These are phyloP conservation scores for Sebastes fasciatus DNA, from an alignment of 2,113 vertebrate genomes.

Conservation along the genomic window DNA sequence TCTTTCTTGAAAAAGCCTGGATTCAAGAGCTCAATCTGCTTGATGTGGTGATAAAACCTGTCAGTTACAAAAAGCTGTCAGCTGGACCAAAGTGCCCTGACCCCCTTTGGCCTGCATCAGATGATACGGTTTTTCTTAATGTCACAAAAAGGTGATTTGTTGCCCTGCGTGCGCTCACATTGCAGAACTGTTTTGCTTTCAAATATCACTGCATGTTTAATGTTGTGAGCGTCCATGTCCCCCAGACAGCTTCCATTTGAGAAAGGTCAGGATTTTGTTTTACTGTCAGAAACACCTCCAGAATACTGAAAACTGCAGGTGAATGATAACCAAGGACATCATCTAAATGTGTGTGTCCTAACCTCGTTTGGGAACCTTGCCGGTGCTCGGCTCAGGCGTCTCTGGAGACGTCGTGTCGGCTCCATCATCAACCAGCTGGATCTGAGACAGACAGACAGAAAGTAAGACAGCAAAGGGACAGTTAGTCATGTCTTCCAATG, in stretches of 20 bases:
- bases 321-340: conserved; percentile 9
- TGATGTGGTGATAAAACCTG: not conserved
- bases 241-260: not conserved
- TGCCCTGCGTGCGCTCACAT: not conserved
- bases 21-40: not conserved
- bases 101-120: not conserved
- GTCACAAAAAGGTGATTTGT: not conserved
- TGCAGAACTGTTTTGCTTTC: not conserved
- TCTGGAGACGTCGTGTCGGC: conserved; percentile 96
- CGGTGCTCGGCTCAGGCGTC: conserved; percentile 89
- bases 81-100: not conserved
- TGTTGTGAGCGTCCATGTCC: not conserved
- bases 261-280: not conserved
- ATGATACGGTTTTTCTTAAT: not conserved
- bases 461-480: not conserved
- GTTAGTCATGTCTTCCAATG: not conserved
- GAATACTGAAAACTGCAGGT: not conserved
- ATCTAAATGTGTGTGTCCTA: conserved; percentile 17
- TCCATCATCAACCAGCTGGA: conserved; percentile 95
- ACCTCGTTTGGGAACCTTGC: conserved; percentile 94
- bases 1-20: not conserved
- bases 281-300: not conserved
- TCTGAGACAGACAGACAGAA: conserved; percentile 79
- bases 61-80: not conserved
- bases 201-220: conserved; percentile 5